phyloP scores from a whole-genome alignment of 2,888 invertebrate species.

The Synanthedon andrenaeformis region DNA sequence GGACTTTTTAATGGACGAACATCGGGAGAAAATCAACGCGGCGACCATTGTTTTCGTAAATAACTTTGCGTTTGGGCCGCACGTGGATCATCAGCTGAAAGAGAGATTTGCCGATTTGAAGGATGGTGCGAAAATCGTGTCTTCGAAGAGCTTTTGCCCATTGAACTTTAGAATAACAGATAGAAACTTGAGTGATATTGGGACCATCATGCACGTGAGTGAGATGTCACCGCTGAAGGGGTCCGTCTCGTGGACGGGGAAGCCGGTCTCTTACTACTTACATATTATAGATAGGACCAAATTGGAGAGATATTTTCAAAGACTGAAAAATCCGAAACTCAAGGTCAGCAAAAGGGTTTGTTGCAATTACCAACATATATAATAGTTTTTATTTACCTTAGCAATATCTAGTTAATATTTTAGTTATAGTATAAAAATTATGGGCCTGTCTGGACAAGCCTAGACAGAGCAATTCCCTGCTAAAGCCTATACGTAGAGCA shows the following conservation, averaged over 20 bases:
- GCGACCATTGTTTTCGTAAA: constrained; percentile 98
- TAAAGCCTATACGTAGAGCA: no score
- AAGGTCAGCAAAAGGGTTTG: constrained; percentile 74
- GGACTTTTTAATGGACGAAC: constrained; percentile 93
- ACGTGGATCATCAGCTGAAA: constrained; percentile 96
- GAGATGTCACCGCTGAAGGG: constrained; percentile 95
- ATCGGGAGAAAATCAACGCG: constrained; percentile 93
- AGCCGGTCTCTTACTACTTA: constrained; percentile 97
- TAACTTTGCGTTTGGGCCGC: constrained; percentile 99
- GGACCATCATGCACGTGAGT: constrained; percentile 98
- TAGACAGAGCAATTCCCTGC: no score
- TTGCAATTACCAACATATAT: constrained; percentile 44
- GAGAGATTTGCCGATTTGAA: constrained; percentile 95
- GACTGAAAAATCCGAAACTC: constrained; percentile 90
- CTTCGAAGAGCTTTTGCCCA: constrained; percentile 99
- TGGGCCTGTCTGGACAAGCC: no score
- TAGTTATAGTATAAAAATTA: background rate
- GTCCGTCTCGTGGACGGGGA: constrained; percentile 99
- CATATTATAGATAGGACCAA: constrained; percentile 98
- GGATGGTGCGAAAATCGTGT: constrained; percentile 96
- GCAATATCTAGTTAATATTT: constrained; percentile 1
- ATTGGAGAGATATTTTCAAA: constrained; percentile 95
- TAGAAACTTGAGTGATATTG: constrained; percentile 97
- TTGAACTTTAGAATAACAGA: constrained; percentile 98
- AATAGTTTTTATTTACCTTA: constrained; percentile 7